Conservation (phyloP, 2,113 vertebrate species). For the Epinephelus fuscoguttatus region DNA sequence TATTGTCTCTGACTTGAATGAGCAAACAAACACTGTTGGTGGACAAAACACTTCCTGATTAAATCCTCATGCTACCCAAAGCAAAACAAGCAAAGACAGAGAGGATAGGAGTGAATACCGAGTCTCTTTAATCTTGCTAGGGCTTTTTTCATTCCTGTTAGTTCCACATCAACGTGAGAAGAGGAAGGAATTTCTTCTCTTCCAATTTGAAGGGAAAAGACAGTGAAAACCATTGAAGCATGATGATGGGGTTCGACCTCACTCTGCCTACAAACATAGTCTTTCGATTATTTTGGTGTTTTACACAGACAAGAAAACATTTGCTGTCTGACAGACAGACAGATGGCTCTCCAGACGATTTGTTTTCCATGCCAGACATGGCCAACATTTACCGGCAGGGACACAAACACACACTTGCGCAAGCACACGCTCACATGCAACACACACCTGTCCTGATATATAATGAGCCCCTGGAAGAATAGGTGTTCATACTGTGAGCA, state of each 20-base stretch:
- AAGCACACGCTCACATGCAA: conserved; percentile 7
- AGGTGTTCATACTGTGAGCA: background rate
- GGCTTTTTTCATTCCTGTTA: conserved; percentile 2
- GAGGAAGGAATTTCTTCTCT: background rate
- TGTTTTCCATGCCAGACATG: conserved; percentile 41
- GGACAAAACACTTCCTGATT: conserved; percentile 21
- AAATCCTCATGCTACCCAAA: conserved; percentile 17
- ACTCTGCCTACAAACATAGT: background rate
- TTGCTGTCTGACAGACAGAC: conserved; percentile 53
- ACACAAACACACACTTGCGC: conserved; percentile 23
- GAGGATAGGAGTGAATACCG: background rate
- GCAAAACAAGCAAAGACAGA: conserved; percentile 9
- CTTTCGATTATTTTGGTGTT: conserved; percentile 40
- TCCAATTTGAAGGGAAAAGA: background rate
- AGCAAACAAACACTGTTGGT: conserved; percentile 19
- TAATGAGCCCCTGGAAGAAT: conserved; percentile 50
- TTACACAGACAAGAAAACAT: conserved; percentile 47
- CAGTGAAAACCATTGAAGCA: background rate
- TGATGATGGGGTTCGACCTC: background rate
- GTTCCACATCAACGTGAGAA: background rate
- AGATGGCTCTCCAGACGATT: conserved; percentile 66
- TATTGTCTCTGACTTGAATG: conserved; percentile 14
- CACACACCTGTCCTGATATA: conserved; percentile 40
- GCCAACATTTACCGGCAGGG: conserved; percentile 11
- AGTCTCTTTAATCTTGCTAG: conserved; percentile 22